Percentiles rank a stretch among this genome's conserved stretches.
These are phyloP conservation scores for Panzeria rudis DNA, from an alignment of 2,888 invertebrate genomes.

Conservation along the genomic window DNA sequence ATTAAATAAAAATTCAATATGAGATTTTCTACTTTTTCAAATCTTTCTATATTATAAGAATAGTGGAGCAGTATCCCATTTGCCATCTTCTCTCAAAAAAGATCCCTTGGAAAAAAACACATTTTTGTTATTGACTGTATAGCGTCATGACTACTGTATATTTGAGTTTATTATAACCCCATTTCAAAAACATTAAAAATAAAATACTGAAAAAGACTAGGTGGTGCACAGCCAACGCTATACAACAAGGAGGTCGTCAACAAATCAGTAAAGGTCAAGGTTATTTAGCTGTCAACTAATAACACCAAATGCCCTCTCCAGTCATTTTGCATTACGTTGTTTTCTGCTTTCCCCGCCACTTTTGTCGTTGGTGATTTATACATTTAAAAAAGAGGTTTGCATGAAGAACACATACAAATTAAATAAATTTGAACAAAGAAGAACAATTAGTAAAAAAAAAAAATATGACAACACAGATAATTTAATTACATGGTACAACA, in stretches of 20 bases:
- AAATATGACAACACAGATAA: conserved; percentile 55
- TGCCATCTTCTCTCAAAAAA: too few relatives aligned
- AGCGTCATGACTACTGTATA: conserved; percentile 21
- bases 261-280: conserved; percentile 72
- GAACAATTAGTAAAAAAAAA: conserved; percentile 40
- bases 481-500: conserved; percentile 58
- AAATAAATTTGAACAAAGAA: conserved; percentile 26
- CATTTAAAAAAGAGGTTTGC: neutral
- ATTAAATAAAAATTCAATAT: neutral
- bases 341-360: neutral
- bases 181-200: conserved; percentile 35
- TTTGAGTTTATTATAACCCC: conserved; percentile 52
- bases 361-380: neutral
- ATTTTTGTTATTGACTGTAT: conserved; percentile 34
- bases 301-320: conserved; percentile 2
- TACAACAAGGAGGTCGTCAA: conserved; percentile 62
- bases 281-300: conserved; percentile 50
- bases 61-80: too few relatives aligned
- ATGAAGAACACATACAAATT: neutral
- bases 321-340: neutral
- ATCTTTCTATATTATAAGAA: too few relatives aligned
- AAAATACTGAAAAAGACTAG: conserved; percentile 12
- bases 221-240: conserved; percentile 1
- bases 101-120: neutral
- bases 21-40: too few relatives aligned